Base-by-base conservation (phyloP, 2,888 invertebrate species). In the Scrobipalpa costella region DNA sequence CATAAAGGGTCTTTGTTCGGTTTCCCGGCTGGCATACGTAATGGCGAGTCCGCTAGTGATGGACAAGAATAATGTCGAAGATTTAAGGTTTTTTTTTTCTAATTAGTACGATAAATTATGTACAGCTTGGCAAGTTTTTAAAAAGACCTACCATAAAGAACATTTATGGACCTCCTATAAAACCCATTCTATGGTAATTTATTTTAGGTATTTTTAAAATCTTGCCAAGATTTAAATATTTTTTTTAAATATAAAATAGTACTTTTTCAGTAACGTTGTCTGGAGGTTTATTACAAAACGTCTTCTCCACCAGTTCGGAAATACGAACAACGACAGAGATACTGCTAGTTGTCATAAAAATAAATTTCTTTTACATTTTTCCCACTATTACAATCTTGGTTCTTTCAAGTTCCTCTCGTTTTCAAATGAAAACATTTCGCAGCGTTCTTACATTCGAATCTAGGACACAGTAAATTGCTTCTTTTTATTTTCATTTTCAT, bases 1-100 rank as follows among this genome's bases (percentile, higher is more conserved):
- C 73, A 74, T 79, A 80, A 84, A 81, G 74, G 76, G 71, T 75
- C 74, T 82, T 83, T 81, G 81, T 81, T 78, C 73, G 73, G 74
- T 75, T 72, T 67, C 68, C 72, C 66, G 69, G 63, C 15, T 68
- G 71, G 78, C 77, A 76, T 79, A 76, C 77, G 77, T 76, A 78
- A 78, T 76, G 72, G 68, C 67, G 68, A 68, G 66, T 69, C 65
- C 63, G 66, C 66, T 75, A 79, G 79, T 74, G 76, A 71, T 75
- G 78, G 66, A 58, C 66, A 65, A 66, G 66, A 69, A 66, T 67
- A 67, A 67, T 66, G 63, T 69, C 75, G 70, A 74, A 65, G 67
- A 61, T 64, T 60, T 33, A 52, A 59, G 15, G 15, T 17, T n/a
- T n/a, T n/a, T n/a, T n/a, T n/a, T 47, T 3, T 47, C 9, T n/a